Evolutionary conservation across 2,888 invertebrate genomes (phyloP).

Genomic region (Dioctria rufipes): DNA sequence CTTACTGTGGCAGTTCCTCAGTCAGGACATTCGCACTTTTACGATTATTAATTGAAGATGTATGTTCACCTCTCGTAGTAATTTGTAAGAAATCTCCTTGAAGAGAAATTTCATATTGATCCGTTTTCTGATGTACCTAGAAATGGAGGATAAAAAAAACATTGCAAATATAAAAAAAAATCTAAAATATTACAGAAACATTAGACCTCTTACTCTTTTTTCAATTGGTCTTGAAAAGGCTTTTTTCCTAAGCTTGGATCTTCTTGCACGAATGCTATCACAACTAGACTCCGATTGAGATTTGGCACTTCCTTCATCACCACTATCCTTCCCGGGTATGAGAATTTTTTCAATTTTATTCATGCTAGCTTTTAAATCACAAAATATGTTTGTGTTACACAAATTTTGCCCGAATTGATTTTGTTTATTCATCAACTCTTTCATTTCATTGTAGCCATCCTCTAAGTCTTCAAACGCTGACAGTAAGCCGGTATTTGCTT

Average conservation of each 20-base stretch:
- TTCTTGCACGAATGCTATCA: conserved; percentile 16
- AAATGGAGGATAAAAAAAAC: neutral
- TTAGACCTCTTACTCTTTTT: too few species aligned
- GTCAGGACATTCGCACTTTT: neutral
- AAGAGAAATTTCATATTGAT: conserved; percentile 1
- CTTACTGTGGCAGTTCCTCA: conserved; percentile 15
- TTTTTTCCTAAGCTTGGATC: conserved; percentile 16
- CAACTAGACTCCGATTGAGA: neutral
- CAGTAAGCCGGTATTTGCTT: conserved; percentile 43
- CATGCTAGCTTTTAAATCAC: neutral
- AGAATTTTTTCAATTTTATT: conserved; percentile 29
- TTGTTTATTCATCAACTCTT: conserved; percentile 50
- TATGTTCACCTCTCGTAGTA: neutral
- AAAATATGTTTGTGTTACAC: neutral
- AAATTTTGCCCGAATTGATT: neutral
- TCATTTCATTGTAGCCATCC: conserved; percentile 59
- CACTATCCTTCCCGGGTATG: neutral
- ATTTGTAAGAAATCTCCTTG: conserved; percentile 33
- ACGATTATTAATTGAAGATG: neutral
- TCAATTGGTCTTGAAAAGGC: neutral
- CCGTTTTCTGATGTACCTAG: neutral
- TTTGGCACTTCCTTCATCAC: neutral
- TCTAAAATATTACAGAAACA: neutral
- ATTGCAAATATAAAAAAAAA: neutral
- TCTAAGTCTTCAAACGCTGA: conserved; percentile 54